phyloP scores from a whole-genome alignment of 2,113 vertebrate genomes.

The Apodemus speciosus region DNA sequence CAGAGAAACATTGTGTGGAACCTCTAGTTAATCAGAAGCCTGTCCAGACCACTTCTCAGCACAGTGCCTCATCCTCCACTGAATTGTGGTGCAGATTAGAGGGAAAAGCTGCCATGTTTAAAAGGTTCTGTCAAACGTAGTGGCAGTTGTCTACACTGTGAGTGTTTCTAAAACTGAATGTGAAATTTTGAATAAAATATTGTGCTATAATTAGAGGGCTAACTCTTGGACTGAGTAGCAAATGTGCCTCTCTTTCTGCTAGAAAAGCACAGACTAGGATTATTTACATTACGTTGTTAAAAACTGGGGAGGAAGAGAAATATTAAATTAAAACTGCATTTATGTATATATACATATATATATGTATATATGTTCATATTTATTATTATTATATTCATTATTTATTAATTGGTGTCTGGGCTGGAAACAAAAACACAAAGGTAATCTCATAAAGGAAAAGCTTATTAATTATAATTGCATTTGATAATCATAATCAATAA shows the following conservation, averaged over 20 bases:
- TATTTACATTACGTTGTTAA: constrained; percentile 11
- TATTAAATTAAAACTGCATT: neutral
- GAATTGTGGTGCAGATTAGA: constrained; percentile 58
- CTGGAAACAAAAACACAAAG: constrained; percentile 25
- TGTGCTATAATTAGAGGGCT: constrained; percentile 3
- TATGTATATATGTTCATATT: neutral
- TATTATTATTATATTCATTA: no score
- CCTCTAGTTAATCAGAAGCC: constrained; percentile 67
- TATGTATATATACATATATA: no score
- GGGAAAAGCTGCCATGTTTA: constrained; percentile 36
- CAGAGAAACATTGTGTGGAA: constrained; percentile 53
- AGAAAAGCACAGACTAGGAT: neutral
- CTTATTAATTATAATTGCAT: neutral
- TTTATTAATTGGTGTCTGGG: constrained; percentile 13
- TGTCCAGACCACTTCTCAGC: constrained; percentile 42
- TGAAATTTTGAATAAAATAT: constrained; percentile 52
- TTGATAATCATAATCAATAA: constrained; percentile 24
- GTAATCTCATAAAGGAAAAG: constrained; percentile 2
- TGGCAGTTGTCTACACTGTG: neutral
- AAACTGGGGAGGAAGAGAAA: neutral
- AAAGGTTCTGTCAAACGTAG: constrained; percentile 53
- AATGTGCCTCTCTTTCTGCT: neutral
- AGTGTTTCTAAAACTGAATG: constrained; percentile 48
- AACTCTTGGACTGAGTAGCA: neutral
- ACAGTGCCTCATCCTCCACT: constrained; percentile 18